phyloP scores from a whole-genome alignment of 92 coral and sea anemone species.

The Phenganax stokvisi region DNA sequence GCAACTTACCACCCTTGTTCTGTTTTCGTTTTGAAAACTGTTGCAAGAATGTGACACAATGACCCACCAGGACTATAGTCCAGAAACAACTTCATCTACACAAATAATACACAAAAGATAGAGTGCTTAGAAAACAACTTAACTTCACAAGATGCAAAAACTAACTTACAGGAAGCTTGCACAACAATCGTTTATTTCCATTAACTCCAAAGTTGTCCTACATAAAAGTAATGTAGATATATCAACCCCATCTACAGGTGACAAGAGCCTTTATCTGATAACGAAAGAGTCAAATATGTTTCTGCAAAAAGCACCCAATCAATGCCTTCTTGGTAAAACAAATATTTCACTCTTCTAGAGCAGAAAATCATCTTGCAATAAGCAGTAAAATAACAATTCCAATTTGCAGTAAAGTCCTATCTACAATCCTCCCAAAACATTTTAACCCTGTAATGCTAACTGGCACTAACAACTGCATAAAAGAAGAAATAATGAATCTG shows the following conservation, averaged over 20 bases:
- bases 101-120: not conserved
- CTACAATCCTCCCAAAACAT: no score
- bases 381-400: no score
- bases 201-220: conserved; percentile 90
- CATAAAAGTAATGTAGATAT: not conserved
- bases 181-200: conserved; percentile 81
- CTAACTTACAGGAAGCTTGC: conserved; percentile 81
- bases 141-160: not conserved
- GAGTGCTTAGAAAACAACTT: not conserved
- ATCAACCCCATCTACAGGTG: not conserved
- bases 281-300: no score
- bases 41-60: conserved; percentile 69
- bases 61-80: conserved; percentile 82
- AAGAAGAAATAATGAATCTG: no score
- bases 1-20: conserved; percentile 89
- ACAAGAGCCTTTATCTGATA: no score
- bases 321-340: no score
- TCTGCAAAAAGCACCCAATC: no score
- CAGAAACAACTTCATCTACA: conserved; percentile 78
- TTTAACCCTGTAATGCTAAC: no score
- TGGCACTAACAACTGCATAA: no score
- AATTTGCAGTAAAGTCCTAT: no score
- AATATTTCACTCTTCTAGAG: no score
- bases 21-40: conserved; percentile 78
- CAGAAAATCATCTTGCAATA: no score